These are phyloP conservation scores for Gryon sp. DNA, from an alignment of 1,140 invertebrate genomes.

Conservation along the genomic window DNA sequence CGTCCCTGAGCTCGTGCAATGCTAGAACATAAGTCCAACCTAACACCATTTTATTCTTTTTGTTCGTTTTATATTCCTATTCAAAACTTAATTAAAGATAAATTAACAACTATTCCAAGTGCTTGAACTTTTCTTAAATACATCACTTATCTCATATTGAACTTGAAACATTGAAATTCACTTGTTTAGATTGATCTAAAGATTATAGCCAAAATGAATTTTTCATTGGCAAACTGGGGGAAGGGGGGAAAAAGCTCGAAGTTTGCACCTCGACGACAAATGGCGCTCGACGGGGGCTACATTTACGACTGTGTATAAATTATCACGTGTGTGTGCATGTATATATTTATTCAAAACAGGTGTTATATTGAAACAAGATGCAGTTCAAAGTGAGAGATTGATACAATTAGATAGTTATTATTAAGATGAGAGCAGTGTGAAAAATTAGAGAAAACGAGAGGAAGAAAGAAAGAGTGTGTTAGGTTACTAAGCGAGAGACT, in stretches of 20 bases:
- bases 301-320: conserved; percentile 60
- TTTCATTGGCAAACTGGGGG: conserved; percentile 3
- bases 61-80: not conserved
- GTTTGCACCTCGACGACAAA: conserved; percentile 24
- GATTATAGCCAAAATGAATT: conserved; percentile 14
- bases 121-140: no score
- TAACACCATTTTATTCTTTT: not conserved
- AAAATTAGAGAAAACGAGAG: conserved; percentile 12
- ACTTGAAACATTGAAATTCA: no score
- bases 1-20: conserved; percentile 69
- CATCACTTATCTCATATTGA: no score
- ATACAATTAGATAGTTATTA: conserved; percentile 18
- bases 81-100: no score
- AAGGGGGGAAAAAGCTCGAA: conserved; percentile 10
- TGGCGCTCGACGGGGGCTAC: conserved; percentile 32
- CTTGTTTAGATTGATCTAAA: conserved; percentile 28
- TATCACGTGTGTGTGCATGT: conserved; percentile 60
- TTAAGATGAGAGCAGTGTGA: conserved; percentile 10
- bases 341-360: conserved; percentile 61
- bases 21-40: conserved; percentile 66
- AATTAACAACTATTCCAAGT: no score
- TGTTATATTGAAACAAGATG: conserved; percentile 36
- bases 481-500: conserved; percentile 48
- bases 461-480: conserved; percentile 1
- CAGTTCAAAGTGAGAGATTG: conserved; percentile 42